phyloP scores from a whole-genome alignment of 2,888 invertebrate species.

The Cryptops parisi region DNA sequence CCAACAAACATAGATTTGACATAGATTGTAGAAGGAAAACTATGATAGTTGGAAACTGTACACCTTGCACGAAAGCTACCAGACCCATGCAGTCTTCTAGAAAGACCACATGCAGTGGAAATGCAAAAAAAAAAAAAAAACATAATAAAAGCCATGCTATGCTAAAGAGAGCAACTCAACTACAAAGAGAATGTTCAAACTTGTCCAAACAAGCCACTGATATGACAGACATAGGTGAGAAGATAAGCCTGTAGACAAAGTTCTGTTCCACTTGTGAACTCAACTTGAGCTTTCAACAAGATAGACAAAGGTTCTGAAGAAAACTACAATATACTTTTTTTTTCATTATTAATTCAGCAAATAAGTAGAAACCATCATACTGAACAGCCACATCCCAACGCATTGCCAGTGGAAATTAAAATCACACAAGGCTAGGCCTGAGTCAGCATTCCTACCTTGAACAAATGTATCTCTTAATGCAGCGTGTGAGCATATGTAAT shows the following conservation, averaged over 20 bases:
- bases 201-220: background rate
- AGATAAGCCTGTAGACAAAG: too few relatives aligned
- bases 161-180: background rate
- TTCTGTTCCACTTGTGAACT: too few relatives aligned
- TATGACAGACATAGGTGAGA: background rate
- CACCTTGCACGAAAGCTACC: background rate
- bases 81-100: background rate
- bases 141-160: background rate
- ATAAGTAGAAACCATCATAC: background rate
- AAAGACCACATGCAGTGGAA: background rate
- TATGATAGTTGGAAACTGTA: too few relatives aligned
- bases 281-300: too few relatives aligned
- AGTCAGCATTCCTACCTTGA: conserved; percentile 12
- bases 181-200: background rate
- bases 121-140: too few relatives aligned
- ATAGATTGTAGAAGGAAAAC: too few relatives aligned
- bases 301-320: too few relatives aligned
- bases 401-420: background rate
- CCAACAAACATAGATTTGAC: too few relatives aligned
- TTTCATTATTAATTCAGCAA: background rate
- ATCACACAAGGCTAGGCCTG: conserved; percentile 6
- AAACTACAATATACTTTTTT: background rate
- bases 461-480: conserved; percentile 14
- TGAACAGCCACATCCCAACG: background rate
- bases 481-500: conserved; percentile 3